Base-by-base conservation (phyloP, 2,888 invertebrate genomes). In the Erebia epiphron region DNA sequence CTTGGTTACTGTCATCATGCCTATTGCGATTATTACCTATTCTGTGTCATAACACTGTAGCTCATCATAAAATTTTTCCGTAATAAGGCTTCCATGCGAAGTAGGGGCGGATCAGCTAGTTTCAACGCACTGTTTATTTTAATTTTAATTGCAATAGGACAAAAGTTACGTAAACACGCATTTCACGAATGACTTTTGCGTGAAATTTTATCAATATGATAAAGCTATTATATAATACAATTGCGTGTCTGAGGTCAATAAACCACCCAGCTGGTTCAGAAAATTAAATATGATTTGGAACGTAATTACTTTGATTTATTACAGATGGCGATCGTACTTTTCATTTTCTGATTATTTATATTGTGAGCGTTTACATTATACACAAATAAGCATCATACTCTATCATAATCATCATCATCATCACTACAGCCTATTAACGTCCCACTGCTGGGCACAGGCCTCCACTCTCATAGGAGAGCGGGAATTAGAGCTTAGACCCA, bases 221-320 rank as follows among this genome's bases (percentile, higher is more conserved):
- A 65, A 14, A 35, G 35, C 35, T 58, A 18, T 43, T 46, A 9
- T 46, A 18, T 46, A 13, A 35, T 56, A 8, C 57, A n/a, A 35
- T 61, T 0, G 61, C 61, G 49, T 61, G 61, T 13, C 18, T 18
- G 21, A 46, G 8, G 13, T 46, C 50, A 50, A 50, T 58, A 67
- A 26, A 58, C 49, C 26, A 35, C 10, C 8, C n/a, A 60, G 80
- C 26, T 57, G 57, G 26, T 5, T 26, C 13, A 13, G 57, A 57
- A 57, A 57, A 57, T 57, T 57, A 57, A 57, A 57, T 57, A 57
- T 26, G 57, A 57, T 57, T 57, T 26, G 21, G 7, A 57, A 57
- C 57, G 26, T 57, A 14, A 57, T 14, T 26, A 26, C 21, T 21
- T 10, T 5, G 57, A 57, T 54, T 16, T 54, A 57, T 57, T 57